Base-by-base conservation (phyloP, 2,797 vertebrate genomes). In the Coreius guichenoti region DNA sequence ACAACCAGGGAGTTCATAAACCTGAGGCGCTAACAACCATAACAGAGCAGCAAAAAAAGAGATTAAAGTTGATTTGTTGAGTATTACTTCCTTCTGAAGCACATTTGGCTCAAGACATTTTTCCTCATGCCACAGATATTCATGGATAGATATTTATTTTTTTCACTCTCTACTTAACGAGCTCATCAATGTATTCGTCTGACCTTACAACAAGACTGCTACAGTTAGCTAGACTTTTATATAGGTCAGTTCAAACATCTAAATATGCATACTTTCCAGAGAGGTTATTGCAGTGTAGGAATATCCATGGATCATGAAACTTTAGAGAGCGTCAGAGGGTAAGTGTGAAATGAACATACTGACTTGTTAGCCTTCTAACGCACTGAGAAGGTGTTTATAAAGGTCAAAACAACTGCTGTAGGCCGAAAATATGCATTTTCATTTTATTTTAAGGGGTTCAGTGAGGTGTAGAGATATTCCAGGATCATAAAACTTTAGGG, bases 401-500 rank as follows among this genome's bases (percentile, higher is more conserved):
- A 73, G 68, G 80, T 82, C 54, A 82, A 11, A 21, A 29, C 51
- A 54, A 21, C 51, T 23, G 26, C 51, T 45, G 68, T 61, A 58
- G 12, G 51, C 29, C 21, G 0, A 56, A 72, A 73, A 47, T n/a
- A 73, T 47, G 54, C 43, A 45, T 31, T 73, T 72, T 61, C 7
- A 21, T 23, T 29, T 61, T 23, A 77, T 58, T 82, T 61, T 73
- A 73, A 61, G 12, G n/a, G 19, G 26, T 68, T 81, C 80, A 58
- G 23, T 19, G n/a, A 58, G 67, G n/a, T 73, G 12, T 29, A 45
- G 80, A 19, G 45, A 73, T 61, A 16, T 29, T 82, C 11, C 36
- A 16, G 68, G 33, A 39, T 43, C 12, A 11, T 58, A 36, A 39
- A 72, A 81, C 33, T 70, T 61, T 43, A 82, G 54, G 36, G 36